A percentile compares a stretch with the other conserved stretches of the same genome.
Evolutionary conservation across 2,113 vertebrate species (phyloP).

Genomic region (Paracanthobrama guichenoti): DNA sequence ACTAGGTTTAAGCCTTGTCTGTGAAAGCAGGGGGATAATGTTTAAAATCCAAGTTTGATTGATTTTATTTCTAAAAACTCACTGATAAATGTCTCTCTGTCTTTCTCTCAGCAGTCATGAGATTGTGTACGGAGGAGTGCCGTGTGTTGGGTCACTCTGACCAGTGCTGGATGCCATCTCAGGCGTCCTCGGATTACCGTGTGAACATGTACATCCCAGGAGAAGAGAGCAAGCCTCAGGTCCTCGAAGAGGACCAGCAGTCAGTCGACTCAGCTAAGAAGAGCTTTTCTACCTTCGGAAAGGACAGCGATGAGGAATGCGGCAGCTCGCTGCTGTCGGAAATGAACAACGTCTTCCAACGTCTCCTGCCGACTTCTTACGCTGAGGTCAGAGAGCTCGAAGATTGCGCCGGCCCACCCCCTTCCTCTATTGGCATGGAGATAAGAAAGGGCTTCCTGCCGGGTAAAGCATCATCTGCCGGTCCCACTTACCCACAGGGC

Average conservation of each 20-base stretch:
- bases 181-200: conserved; percentile 86
- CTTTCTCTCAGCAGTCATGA: conserved; percentile 78
- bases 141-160: conserved; percentile 93
- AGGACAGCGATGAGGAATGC: conserved; percentile 77
- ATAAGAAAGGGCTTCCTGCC: conserved; percentile 84
- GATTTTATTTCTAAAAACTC: neutral
- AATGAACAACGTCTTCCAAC: conserved; percentile 97
- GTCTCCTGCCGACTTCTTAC: conserved; percentile 88
- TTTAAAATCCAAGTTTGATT: neutral
- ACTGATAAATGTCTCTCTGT: neutral
- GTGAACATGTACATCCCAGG: conserved; percentile 97
- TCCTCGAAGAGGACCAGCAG: conserved; percentile 77
- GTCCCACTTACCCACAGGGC: conserved; percentile 83
- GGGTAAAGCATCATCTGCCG: conserved; percentile 68
- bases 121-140: conserved; percentile 95
- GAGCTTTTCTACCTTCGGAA: conserved; percentile 96
- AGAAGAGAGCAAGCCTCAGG: conserved; percentile 82
- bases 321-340: conserved; percentile 87
- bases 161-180: conserved; percentile 98
- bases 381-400: conserved; percentile 76
- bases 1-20: no score
- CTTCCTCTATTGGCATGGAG: conserved; percentile 78
- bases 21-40: neutral
- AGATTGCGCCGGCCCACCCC: conserved; percentile 50
- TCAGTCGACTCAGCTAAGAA: conserved; percentile 81